phyloP scores from a whole-genome alignment of 2,888 invertebrate species.

The Aphidius colemani region DNA sequence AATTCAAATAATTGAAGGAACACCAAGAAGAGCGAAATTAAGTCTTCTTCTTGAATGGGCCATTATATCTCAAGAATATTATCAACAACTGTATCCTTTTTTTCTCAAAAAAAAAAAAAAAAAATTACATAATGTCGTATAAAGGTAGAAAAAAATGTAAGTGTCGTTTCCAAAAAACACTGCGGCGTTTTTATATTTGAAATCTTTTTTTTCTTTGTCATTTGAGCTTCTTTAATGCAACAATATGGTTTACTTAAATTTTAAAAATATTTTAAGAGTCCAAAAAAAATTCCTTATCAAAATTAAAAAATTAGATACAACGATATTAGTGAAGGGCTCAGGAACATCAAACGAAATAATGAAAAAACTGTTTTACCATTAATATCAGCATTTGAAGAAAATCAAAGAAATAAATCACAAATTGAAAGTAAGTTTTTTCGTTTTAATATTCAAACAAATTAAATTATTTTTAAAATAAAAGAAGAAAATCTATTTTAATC shows the following conservation, averaged over 20 bases:
- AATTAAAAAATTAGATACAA: slow-evolving; percentile 27
- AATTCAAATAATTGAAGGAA: slow-evolving; percentile 45
- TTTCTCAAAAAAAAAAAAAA: not conserved
- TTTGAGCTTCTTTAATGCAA: too few relatives aligned
- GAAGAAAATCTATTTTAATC: too few relatives aligned
- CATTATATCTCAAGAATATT: slow-evolving; percentile 40
- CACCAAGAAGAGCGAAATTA: slow-evolving; percentile 44
- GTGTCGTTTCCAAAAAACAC: not conserved
- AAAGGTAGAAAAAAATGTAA: slow-evolving; percentile 2
- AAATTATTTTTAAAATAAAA: too few relatives aligned
- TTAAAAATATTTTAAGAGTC: too few relatives aligned
- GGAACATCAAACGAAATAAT: slow-evolving; percentile 42
- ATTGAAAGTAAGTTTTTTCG: slow-evolving; percentile 42
- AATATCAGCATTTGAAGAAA: slow-evolving; percentile 38
- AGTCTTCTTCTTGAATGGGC: slow-evolving; percentile 49
- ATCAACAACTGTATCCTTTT: slow-evolving; percentile 45
- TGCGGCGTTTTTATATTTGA: not conserved
- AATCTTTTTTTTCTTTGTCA: not conserved
- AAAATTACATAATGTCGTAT: not conserved
- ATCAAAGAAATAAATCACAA: slow-evolving; percentile 31
- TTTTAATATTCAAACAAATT: not conserved
- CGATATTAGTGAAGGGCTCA: slow-evolving; percentile 35
- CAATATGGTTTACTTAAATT: too few relatives aligned
- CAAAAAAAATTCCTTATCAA: too few relatives aligned
- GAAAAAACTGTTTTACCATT: slow-evolving; percentile 41